Base-by-base conservation (phyloP, 1,140 invertebrate species). In the Ooceraea biroi region DNA sequence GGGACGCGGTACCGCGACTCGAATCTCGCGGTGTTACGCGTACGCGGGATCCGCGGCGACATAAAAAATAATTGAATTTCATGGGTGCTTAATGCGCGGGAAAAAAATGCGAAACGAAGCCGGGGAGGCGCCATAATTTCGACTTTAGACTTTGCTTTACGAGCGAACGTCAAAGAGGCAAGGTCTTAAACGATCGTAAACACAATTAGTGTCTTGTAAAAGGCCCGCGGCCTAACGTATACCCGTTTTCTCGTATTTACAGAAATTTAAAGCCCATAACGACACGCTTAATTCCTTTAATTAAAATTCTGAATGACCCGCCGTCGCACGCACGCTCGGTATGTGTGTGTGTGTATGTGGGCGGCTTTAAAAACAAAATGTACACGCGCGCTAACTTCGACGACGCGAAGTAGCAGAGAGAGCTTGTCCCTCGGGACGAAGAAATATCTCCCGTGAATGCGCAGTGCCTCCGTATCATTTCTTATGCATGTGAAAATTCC, bases 201-300 rank as follows among this genome's bases (percentile, higher is more conserved):
- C 84, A 91, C 85, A 91, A 92, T 91, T 91, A 92, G 91, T 84
- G 91, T 91, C 90, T 87, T 73, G 84, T 73, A 89, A 68, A 73
- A 84, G 44, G n/a, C 72, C 76, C 65, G 25, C 65, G 68, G 68
- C 76, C 48, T 77, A 77, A 86, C 83, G 73, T 78, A 57, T 48
- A 30, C 12, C 41, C 63, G 58, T 87, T 85, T 84, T 74, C 85
- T 86, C 76, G 71, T 91, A 87, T 92, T 91, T 86, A 91, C 83
- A 84, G 87, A 90, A 91, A 92, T 91, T 91, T 91, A 91, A 87
- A 84, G 83, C 77, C 91, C 89, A 90, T 92, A 88, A 90, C 82
- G 86, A 76, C 84, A 76, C 83, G 86, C 85, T 88, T 91, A 91
- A 92, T 92, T 91, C 84, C 83, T 85, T 88, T 91, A 91, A 92